Base-by-base conservation (phyloP, 92 coral and sea anemone species). In the Meandrina meandrites region DNA sequence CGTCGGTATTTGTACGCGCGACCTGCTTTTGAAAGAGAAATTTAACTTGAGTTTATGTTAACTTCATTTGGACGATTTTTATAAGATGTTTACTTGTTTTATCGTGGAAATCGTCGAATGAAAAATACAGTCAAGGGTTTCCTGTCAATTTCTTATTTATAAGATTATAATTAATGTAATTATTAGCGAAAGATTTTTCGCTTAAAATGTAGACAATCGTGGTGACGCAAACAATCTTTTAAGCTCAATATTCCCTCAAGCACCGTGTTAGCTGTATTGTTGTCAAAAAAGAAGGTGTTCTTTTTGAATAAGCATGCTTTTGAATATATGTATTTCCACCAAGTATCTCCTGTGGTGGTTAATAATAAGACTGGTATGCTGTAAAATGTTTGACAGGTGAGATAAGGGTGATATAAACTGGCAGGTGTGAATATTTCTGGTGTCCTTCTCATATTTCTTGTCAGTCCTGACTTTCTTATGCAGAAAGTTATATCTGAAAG, bases 381-480 rank as follows among this genome's bases (percentile, higher is more conserved):
- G 53, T 21, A 32, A 58, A 47, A 37, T 71, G n/a, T n/a, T 5
- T 22, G 53, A 64, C 77, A 47, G 71, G 87, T 71, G 71, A 84
- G 87, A 84, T 56, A 72, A 54, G 57, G 56, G 80, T 53, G 68
- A 73, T 84, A 72, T 56, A 54, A 32, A 73, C 40, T 36, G 81
- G 21, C 87, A 84, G 87, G 87, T 84, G 87, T n/a, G 36, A 6
- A 36, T 73, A 84, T 73, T 75, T 35, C 27, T 40, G 12, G 77
- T 70, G 67, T 50, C 69, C 70, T 79, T 54, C 27, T 54, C 48
- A 54, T n/a, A 24, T 34, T 58, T 66, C 27, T 81, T 68, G 30
- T 73, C 48, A 16, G 30, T 73, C 37, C 48, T 73, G 78, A 47
- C 34, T 28, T 68, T 48, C 3, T 31, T 11, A 21, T 22, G 1